These are phyloP conservation scores for Lutjanus argentimaculatus DNA, from an alignment of 2,797 vertebrate species.

Conservation along the genomic window DNA sequence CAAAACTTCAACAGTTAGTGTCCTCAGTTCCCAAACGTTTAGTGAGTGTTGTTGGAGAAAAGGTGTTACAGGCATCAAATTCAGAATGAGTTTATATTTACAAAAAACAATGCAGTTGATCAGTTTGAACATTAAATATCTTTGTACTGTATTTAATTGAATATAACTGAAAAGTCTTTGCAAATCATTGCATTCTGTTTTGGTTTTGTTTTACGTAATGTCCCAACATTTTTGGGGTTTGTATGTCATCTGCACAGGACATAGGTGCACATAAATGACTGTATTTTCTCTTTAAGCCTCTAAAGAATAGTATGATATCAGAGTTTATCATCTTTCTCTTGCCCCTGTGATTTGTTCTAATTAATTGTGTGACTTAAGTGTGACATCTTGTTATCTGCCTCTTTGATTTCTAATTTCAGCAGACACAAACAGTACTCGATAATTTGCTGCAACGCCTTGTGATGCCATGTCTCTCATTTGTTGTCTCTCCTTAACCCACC, in stretches of 20 bases:
- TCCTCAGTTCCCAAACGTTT: too few species aligned
- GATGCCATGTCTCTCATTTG: conserved; percentile 41
- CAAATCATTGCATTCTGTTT: too few species aligned
- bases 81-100: too few species aligned
- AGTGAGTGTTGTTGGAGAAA: too few species aligned
- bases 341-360: conserved; percentile 14
- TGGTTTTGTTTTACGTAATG: too few species aligned
- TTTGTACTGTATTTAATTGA: too few species aligned
- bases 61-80: too few species aligned
- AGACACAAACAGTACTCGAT: conserved; percentile 35
- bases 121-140: too few species aligned
- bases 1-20: too few species aligned
- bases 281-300: background rate
- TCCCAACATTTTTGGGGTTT: too few species aligned
- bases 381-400: conserved; percentile 21
- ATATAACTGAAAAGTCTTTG: too few species aligned
- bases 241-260: background rate
- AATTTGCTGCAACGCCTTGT: conserved; percentile 55
- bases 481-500: conserved; percentile 12
- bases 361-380: conserved; percentile 34
- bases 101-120: too few species aligned
- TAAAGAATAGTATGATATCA: background rate
- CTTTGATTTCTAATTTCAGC: conserved; percentile 47
- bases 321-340: conserved; percentile 13
- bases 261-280: background rate